Conservation (phyloP, 2,888 invertebrate genomes). For the Agriopis leucophaearia region DNA sequence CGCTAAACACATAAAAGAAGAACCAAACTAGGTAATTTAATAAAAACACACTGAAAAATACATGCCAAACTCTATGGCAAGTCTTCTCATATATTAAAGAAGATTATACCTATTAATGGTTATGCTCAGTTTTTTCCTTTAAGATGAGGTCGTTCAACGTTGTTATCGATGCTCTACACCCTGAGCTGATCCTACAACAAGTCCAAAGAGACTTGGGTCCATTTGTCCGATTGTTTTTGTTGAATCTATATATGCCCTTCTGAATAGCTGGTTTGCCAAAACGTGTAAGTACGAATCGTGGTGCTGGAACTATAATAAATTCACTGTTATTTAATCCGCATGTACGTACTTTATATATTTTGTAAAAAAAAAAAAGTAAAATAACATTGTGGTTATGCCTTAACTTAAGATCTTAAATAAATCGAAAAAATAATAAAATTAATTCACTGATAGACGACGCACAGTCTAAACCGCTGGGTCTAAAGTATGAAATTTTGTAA, state of each 20-base stretch:
- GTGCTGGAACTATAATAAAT: conserved; percentile 44
- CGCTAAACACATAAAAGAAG: neutral
- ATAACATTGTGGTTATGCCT: too few species aligned
- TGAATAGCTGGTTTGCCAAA: conserved; percentile 52
- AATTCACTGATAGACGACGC: too few species aligned
- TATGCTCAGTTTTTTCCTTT: conserved; percentile 48
- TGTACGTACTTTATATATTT: neutral
- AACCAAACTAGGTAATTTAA: too few species aligned
- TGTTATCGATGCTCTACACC: conserved; percentile 59
- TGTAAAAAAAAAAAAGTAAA: too few species aligned
- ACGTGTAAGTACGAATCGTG: conserved; percentile 56
- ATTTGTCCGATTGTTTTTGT: conserved; percentile 62
- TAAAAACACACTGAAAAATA: too few species aligned
- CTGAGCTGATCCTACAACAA: conserved; percentile 61
- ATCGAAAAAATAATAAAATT: too few species aligned
- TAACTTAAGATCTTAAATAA: too few species aligned
- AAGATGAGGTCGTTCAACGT: conserved; percentile 50
- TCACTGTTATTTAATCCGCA: neutral
- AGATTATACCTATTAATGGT: conserved; percentile 47
- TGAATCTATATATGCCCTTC: conserved; percentile 50
- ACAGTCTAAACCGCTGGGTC: too few species aligned
- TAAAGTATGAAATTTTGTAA: too few species aligned
- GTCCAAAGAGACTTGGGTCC: conserved; percentile 67
- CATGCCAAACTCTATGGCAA: neutral
- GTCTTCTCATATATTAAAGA: neutral